A percentile compares a stretch with the other conserved stretches of the same genome.
These are phyloP conservation scores for Pygoscelis adeliae DNA, from an alignment of 2,113 vertebrate species.

Conservation along the genomic window DNA sequence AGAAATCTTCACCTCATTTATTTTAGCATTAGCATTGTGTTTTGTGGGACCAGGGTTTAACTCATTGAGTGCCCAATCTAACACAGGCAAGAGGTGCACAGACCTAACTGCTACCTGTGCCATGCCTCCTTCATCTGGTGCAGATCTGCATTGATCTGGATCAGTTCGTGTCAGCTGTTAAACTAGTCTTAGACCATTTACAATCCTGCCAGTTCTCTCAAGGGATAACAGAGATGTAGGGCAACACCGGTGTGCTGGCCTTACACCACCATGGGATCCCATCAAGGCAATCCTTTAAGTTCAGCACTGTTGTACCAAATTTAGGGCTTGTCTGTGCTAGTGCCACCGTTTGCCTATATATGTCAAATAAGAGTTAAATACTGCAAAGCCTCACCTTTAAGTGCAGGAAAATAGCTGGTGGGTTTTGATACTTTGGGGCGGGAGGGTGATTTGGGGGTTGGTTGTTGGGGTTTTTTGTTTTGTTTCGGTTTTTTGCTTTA, in stretches of 20 bases:
- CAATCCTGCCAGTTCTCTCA: not conserved
- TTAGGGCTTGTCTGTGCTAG: not conserved
- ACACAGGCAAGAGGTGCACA: not conserved
- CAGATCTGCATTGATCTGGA: not conserved
- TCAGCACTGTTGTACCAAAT: not conserved
- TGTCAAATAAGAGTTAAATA: not conserved
- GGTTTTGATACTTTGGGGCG: accelerated
- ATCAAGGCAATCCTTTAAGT: not conserved
- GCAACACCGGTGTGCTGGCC: accelerated
- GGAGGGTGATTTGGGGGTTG: not conserved
- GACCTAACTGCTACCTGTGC: not conserved
- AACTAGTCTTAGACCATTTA: not conserved
- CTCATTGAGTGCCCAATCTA: accelerated
- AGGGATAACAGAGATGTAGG: not conserved
- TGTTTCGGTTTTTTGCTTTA: too few species aligned
- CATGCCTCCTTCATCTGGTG: not conserved
- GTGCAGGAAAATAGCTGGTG: not conserved
- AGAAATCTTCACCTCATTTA: accelerated
- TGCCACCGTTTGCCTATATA: not conserved
- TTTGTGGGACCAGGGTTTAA: not conserved
- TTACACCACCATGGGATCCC: not conserved
- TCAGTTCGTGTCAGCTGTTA: not conserved
- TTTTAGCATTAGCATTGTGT: not conserved
- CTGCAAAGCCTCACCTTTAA: not conserved
- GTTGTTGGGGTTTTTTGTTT: too few species aligned